A percentile compares a stretch with the other conserved stretches of the same genome.
Conservation (phyloP, 2,113 vertebrate genomes). For the Carassius auratus region DNA sequence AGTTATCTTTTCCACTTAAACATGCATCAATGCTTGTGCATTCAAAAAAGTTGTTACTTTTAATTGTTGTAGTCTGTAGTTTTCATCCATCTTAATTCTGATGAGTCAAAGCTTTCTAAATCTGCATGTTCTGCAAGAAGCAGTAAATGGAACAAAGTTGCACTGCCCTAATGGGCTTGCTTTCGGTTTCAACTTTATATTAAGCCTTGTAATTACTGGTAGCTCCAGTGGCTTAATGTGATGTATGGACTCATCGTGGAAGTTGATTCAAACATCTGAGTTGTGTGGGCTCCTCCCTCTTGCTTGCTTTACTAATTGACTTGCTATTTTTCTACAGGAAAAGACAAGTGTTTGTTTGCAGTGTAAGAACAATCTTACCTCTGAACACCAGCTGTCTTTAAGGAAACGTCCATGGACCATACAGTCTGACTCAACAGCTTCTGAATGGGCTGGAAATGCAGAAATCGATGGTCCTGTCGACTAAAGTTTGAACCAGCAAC, state of each 20-base stretch:
- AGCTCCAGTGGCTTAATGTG: background rate
- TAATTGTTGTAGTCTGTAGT: background rate
- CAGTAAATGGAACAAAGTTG: background rate
- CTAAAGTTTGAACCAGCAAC: conserved; percentile 33
- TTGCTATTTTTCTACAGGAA: conserved; percentile 45
- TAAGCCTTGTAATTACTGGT: background rate
- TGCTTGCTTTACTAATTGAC: conserved; percentile 32
- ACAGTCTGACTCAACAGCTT: conserved; percentile 26
- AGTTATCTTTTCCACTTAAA: background rate
- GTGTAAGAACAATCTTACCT: conserved; percentile 40
- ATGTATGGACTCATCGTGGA: background rate
- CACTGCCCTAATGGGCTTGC: background rate
- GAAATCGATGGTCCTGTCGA: conserved; percentile 48
- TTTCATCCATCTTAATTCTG: background rate
- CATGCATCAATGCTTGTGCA: background rate
- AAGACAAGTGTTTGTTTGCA: conserved; percentile 35
- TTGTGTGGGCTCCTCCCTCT: background rate
- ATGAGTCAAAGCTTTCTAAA: conserved; percentile 12
- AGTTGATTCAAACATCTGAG: background rate
- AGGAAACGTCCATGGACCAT: background rate
- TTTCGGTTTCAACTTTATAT: background rate
- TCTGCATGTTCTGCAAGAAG: conserved; percentile 16
- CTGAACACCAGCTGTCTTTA: conserved; percentile 29
- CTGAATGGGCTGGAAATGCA: conserved; percentile 11
- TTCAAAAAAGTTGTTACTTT: background rate